Base-by-base conservation (phyloP, 2,113 vertebrate species). In the Clarias gariepinus region DNA sequence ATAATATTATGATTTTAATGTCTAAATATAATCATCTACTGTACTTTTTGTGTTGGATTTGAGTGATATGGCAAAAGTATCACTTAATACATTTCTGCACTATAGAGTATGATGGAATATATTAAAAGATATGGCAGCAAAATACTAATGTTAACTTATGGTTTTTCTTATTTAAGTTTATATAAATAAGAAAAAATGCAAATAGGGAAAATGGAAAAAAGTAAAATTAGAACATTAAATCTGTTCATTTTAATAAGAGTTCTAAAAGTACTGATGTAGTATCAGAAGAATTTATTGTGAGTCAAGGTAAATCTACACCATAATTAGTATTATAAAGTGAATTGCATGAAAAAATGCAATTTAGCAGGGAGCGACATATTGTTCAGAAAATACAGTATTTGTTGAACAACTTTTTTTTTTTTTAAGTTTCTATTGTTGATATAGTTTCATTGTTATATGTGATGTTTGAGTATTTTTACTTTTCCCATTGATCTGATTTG, bases 401-500 rank as follows among this genome's bases (percentile, higher is more conserved):
- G 41, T 79, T 68, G 0, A 73, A 64, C 36, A 58, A 9, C 25
- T 61, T 12, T 81, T 81, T 23, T 68, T 64, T 60, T 10, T 63
- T 85, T 91, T 63, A 36, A 47, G 47, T 47, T 47, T 7, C 47
- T 47, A 11, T 60, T 80, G 28, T 60, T 80, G 18, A 60, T 60
- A 64, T 87, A 91, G 64, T 87, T 16, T 89, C 68, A 25, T 81
- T 58, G 19, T 6, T 1, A 58, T 57, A 12, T 79, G n/a, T 55
- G 11, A 74, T 21, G 6, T 86, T 58, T 74, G 4, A 16, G 52
- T 60, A 19, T 63, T 52, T 55, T 61, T 60, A 36, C 76, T 33
- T 60, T 64, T 66, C 8, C 57, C 3, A 57, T 83, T 83, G 71
- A 83, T 28, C 58, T 89, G 71, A 47, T 63, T 83, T 86, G 55